These are phyloP conservation scores for Thymallus thymallus DNA, from an alignment of 2,113 vertebrate species.

Conservation along the genomic window DNA sequence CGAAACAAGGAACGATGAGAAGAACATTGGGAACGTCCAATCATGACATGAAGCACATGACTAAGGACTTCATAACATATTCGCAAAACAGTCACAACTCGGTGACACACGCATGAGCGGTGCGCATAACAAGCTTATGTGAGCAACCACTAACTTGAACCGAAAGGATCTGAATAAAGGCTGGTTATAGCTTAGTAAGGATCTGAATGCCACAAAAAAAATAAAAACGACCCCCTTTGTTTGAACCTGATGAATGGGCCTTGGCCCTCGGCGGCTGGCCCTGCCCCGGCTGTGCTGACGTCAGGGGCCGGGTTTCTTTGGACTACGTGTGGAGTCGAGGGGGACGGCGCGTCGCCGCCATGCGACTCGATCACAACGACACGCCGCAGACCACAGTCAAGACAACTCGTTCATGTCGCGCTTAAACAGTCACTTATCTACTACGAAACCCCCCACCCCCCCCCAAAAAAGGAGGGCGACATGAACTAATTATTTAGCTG, in stretches of 20 bases:
- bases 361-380: conserved; percentile 22
- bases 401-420: conserved; percentile 5
- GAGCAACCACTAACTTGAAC: too few species aligned
- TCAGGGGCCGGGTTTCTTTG: conserved; percentile 18
- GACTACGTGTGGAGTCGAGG: conserved; percentile 19
- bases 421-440: too few species aligned
- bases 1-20: too few species aligned
- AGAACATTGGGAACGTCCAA: too few species aligned
- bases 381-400: conserved; percentile 4
- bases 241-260: background rate
- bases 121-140: too few species aligned
- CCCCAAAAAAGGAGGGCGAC: background rate
- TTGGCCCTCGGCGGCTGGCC: background rate
- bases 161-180: too few species aligned
- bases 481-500: conserved; percentile 10
- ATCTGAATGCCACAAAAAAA: too few species aligned
- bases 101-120: too few species aligned
- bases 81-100: too few species aligned
- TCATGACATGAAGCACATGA: too few species aligned
- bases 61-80: too few species aligned
- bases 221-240: background rate
- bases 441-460: background rate
- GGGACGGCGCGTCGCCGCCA: conserved; percentile 29
- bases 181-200: too few species aligned
- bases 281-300: conserved; percentile 22